Evolutionary conservation across 30 jellyfish, hydroid and myxozoan genomes (phyloP).

Genomic region (Morbakka virulenta): DNA sequence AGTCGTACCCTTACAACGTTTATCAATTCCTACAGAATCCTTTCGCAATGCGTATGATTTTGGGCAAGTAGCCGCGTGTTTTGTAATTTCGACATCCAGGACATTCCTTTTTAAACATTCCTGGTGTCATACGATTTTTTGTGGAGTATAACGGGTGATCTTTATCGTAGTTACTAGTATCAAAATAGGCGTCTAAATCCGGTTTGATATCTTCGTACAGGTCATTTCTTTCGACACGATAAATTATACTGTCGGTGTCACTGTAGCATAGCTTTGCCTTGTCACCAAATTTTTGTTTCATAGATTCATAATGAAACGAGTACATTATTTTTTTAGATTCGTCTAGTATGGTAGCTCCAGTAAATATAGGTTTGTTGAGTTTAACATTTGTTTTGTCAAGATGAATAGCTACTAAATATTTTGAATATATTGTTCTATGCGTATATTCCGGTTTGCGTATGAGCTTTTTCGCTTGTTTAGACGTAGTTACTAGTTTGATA

Average conservation of each 20-base stretch:
- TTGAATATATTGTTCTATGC: constrained; percentile 23
- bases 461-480: not conserved
- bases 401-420: constrained; percentile 42
- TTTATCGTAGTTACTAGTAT: too few species aligned
- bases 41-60: too few species aligned
- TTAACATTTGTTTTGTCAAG: constrained; percentile 9
- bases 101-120: too few species aligned
- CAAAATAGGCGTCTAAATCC: too few species aligned
- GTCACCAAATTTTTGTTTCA: constrained; percentile 7
- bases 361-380: constrained; percentile 51
- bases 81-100: too few species aligned
- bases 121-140: too few species aligned
- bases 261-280: constrained; percentile 37
- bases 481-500: constrained; percentile 17
- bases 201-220: too few species aligned
- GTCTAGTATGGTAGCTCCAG: constrained; percentile 45
- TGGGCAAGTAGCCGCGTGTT: too few species aligned
- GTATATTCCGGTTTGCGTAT: constrained; percentile 31
- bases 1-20: too few species aligned
- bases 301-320: constrained; percentile 56
- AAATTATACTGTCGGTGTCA: constrained; percentile 81
- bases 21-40: too few species aligned
- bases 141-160: too few species aligned
- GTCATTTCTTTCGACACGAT: too few species aligned
- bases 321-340: constrained; percentile 47